Evolutionary conservation across 2,888 invertebrate species (phyloP), one percentile per base, ranked within the genome.

Genomic region (Rhingia campestris): DNA sequence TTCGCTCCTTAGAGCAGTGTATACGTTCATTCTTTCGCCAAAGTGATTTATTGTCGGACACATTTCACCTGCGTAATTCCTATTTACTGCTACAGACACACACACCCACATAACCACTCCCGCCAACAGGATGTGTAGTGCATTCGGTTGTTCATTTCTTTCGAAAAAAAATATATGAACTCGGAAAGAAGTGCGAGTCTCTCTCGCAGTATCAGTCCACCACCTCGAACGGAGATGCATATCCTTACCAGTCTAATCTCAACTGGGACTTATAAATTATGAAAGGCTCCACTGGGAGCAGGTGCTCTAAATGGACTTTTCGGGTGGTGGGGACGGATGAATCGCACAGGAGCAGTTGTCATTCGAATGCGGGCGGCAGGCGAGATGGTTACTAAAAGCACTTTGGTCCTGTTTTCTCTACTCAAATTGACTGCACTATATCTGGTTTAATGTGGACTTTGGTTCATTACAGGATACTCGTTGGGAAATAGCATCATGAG

Each of bases 31-130:
- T 70, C 54, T 54, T 70, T 73, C 35, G 43, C 53, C 58, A 58
- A 80, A 74, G 59, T 75, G 74, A 80, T 84, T 84, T 84, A 84
- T 70, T 59, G 66, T 64, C 6, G 59, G 54, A 80, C 64, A 75
- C 79, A 80, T 69, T 84, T 79, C 59, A 84, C 70, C 74, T 74
- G 70, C 74, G 84, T 84, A 84, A 84, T 84, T 84, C 80, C 74
- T 84, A 80, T 84, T 84, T 84, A 84, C 70, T 84, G 80, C 64
- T 58, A 45, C 49, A 49, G 47, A 33, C 53, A 45, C 12, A 33
- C 56, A 37, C 41, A 32, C 12, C 45, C 22, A 35, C 33, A 22
- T 7, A 53, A 22, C 1, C 2, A 22, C 22, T 22, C 22, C 22
- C 22, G 32, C n/a, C 33, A 39, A 10, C 32, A 64, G 32, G 22